Evolutionary conservation across 1,140 invertebrate genomes (phyloP), one percentile per base, ranked within the genome.

Genomic region (Drosophila ficusphila): DNA sequence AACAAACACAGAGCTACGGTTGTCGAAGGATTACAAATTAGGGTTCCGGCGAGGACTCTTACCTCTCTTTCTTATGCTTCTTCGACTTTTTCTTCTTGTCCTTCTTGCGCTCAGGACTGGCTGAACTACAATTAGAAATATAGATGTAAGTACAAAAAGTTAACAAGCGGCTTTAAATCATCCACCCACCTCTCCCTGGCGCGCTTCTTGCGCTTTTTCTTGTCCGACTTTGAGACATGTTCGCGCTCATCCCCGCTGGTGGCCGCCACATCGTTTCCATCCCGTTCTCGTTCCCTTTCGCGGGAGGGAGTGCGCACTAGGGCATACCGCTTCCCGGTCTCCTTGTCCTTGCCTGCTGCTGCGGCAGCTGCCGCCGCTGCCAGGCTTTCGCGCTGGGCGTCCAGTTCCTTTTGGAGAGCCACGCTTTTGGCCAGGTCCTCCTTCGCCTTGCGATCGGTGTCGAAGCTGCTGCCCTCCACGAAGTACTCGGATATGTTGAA

Each of bases 401-500:
- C 92, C 61, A 92, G 91, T 73, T 93, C 94, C 79, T 91, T 93
- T 91, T 93, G 92, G 21, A 92, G 77, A 21, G 92, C 92, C 36
- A 93, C 92, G 27, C 92, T 93, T 81, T 93, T 92, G 65, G 94
- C 94, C 64, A 95, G 93, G 49, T 96, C 95, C 88, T 97, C 96
- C 83, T 96, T 96, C 2, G 94, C 94, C 88, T 95, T 94, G 18
- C 97, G 93, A 89, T 97, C 95, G 8, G 96, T 95, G 93, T 99
- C 97, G 90, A 99, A 94, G 81, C 97, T 98, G 79, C 96, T 96
- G 19, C 98, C 98, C 92, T 99, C 98, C 9, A 98, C 96, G 93
- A 98, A 99, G 82, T 96, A 95, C 67, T 97, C 96, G 21, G 96
- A 97, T 70, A 99, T 97, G 42, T 98, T 98, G 92, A 99, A 99